phyloP scores from a whole-genome alignment of 2,888 invertebrate species.

The Leucophora obtusa region DNA sequence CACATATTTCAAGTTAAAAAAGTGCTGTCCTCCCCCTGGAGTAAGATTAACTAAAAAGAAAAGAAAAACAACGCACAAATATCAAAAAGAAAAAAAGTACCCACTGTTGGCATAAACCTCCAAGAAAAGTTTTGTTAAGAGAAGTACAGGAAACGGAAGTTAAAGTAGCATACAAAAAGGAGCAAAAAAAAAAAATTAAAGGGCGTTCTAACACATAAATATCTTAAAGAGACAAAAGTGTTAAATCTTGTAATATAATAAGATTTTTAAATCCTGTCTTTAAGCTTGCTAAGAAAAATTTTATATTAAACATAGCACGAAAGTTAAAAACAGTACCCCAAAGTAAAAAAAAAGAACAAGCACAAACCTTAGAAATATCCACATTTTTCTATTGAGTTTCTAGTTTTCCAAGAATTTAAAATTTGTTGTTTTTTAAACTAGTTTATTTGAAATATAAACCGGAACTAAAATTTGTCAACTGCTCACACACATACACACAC shows the following conservation, averaged over 20 bases:
- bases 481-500: neutral
- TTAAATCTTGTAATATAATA: neutral
- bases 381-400: neutral
- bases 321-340: conserved; percentile 40
- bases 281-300: neutral
- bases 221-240: neutral
- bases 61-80: neutral
- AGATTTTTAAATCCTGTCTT: neutral
- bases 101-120: neutral
- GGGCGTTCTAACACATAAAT: too few relatives aligned
- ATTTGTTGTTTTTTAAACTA: neutral
- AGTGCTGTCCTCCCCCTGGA: neutral
- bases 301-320: neutral
- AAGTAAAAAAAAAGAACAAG: neutral
- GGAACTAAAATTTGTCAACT: neutral
- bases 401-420: neutral
- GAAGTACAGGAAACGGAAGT: conserved; percentile 29
- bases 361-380: too few relatives aligned
- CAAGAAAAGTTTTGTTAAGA: conserved; percentile 2
- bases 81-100: neutral
- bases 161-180: neutral
- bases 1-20: neutral
- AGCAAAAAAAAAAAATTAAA: neutral
- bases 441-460: neutral
- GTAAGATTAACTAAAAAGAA: neutral